Conservation (phyloP, 2,113 vertebrate genomes). For the Laticauda colubrina region DNA sequence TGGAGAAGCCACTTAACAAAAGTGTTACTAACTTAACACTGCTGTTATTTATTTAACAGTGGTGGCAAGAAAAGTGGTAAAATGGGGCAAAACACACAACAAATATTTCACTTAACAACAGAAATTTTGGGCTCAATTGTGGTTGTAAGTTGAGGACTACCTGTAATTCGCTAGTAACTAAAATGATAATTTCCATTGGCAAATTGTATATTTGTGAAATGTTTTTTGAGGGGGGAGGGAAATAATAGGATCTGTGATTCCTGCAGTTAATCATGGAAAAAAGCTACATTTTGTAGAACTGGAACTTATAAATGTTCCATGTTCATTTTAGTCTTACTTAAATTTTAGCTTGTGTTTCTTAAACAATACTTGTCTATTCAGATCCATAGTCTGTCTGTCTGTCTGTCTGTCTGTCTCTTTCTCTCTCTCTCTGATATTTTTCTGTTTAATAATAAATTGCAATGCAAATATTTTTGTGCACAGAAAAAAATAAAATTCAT, state of each 20-base stretch:
- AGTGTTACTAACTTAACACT: too few relatives aligned
- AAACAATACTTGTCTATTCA: background rate
- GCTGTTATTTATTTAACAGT: too few relatives aligned
- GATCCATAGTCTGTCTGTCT: background rate
- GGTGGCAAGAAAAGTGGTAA: too few relatives aligned
- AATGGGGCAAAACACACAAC: too few relatives aligned
- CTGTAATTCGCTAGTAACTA: background rate
- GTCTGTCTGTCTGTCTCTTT: too few relatives aligned
- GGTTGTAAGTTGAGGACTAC: background rate
- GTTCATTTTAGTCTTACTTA: background rate
- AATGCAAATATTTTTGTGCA: background rate
- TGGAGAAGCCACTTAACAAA: background rate
- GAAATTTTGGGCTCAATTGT: background rate
- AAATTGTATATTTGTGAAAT: background rate
- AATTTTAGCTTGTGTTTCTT: background rate
- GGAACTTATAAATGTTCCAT: too few relatives aligned
- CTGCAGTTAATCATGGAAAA: background rate
- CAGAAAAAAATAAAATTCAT: background rate
- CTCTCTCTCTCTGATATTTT: background rate
- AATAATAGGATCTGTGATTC: background rate
- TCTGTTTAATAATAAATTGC: background rate
- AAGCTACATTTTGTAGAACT: background rate
- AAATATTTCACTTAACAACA: too few relatives aligned
- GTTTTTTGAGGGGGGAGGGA: background rate
- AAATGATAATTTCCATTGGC: background rate